These are phyloP conservation scores for Cydia amplana DNA, from an alignment of 1,140 invertebrate species.

Conservation along the genomic window DNA sequence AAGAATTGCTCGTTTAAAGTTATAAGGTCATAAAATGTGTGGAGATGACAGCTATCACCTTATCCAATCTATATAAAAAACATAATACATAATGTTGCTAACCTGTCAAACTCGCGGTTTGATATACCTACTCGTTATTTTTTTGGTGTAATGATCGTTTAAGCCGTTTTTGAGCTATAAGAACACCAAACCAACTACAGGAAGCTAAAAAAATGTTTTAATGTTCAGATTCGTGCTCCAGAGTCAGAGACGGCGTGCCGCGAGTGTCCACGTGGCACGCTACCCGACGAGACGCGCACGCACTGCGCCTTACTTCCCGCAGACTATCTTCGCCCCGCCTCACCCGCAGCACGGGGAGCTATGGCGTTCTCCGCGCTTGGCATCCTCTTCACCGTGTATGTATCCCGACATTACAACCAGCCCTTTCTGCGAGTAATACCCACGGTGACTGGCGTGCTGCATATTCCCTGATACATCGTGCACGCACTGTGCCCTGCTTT, in stretches of 20 bases:
- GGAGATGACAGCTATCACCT: too few relatives aligned
- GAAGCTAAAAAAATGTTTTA: not conserved
- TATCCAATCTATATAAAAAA: too few relatives aligned
- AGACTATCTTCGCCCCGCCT: conserved; percentile 88
- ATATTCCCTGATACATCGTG: not conserved
- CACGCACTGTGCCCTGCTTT: not conserved
- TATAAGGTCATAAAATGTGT: too few relatives aligned
- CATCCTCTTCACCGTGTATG: conserved; percentile 85
- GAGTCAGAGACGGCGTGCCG: conserved; percentile 89
- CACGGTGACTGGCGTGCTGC: too few relatives aligned
- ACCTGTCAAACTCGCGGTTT: too few relatives aligned
- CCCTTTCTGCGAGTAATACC: too few relatives aligned
- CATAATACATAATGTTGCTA: too few relatives aligned
- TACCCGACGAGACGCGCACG: conserved; percentile 88
- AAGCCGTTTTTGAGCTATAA: too few relatives aligned
- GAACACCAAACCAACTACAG: too few relatives aligned
- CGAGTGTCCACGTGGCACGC: conserved; percentile 89
- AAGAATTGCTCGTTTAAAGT: too few relatives aligned
- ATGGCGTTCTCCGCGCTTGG: conserved; percentile 88
- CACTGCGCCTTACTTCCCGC: conserved; percentile 89
- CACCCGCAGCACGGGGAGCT: conserved; percentile 93
- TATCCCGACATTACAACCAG: not conserved
- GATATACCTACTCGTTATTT: too few relatives aligned
- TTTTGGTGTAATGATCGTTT: too few relatives aligned
- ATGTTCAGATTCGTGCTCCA: conserved; percentile 85